phyloP scores from a whole-genome alignment of 2,888 invertebrate genomes.

The Macrophya alboannulata region DNA sequence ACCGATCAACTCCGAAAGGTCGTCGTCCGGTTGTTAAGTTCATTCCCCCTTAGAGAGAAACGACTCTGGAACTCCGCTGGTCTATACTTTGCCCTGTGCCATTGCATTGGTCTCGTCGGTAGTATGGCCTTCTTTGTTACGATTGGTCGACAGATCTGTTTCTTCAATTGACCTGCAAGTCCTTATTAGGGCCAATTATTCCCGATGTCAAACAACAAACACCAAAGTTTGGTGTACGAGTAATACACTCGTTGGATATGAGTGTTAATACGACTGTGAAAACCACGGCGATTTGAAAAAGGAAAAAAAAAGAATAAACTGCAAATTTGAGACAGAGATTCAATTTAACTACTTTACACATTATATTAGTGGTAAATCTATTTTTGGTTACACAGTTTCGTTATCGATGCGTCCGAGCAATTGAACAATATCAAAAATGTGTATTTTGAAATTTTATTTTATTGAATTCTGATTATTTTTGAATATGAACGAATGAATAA shows the following conservation, averaged over 20 bases:
- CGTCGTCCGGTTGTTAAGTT: slow-evolving; percentile 50
- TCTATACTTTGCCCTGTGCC: slow-evolving; percentile 3
- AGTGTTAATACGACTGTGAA: background rate
- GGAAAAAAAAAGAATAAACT: background rate
- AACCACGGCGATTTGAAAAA: background rate
- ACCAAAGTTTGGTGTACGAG: background rate
- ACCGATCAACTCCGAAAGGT: slow-evolving; percentile 52
- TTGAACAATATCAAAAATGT: no score
- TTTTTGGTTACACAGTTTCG: no score
- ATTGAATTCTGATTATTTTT: no score
- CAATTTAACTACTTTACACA: no score
- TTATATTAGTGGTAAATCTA: no score
- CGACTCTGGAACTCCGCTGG: background rate
- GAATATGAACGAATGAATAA: background rate
- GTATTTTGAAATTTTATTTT: no score
- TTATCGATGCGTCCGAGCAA: no score
- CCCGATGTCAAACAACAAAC: slow-evolving; percentile 40
- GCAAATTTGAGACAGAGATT: background rate
- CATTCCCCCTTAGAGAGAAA: slow-evolving; percentile 51
- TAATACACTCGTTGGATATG: background rate
- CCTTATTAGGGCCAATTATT: slow-evolving; percentile 38
- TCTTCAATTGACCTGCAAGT: slow-evolving; percentile 41
- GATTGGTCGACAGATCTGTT: slow-evolving; percentile 46
- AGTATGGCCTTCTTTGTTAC: slow-evolving; percentile 25
- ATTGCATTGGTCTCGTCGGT: slow-evolving; percentile 23